Evolutionary conservation across 2,888 invertebrate genomes (phyloP), one percentile per base, ranked within the genome.

Genomic region (Apodemia mormo): DNA sequence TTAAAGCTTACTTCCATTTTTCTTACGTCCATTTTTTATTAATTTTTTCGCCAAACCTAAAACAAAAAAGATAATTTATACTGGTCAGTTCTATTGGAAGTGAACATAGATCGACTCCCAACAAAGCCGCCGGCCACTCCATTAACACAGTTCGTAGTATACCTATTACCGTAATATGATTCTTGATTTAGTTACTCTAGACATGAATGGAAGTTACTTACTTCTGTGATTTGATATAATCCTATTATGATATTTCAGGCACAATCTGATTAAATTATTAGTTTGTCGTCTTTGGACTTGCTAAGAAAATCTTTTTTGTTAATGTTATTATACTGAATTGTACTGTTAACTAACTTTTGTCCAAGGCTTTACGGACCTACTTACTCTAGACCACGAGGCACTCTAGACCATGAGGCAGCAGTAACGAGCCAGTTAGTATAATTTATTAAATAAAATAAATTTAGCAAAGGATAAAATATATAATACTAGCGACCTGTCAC

Each of bases 121-220:
- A 61, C 37, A 33, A 37, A 61, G 61, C 61, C 61, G 14, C 14
- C 61, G 37, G 61, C 33, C 14, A 61, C 33, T 33, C 33, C 61
- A 33, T 61, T 61, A 61, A 33, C 37, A 37, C 14, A 22, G 58
- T 30, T 40, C 40, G 6, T 5, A 40, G 40, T 40, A 40, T 22
- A 22, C 22, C 22, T 40, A 40, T 40, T 30, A 30, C 58, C n/a
- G 6, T 61, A 61, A 33, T 61, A 14, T 61, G 61, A 61, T 33
- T 61, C 30, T 33, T 61, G 61, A 33, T 61, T 61, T 37, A 12
- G 37, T 61, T 61, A 61, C 61, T 61, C 30, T 37, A 61, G 61
- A 61, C 61, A 14, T 61, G 33, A 14, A 61, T 33, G 12, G 61
- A 61, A 61, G 33, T 33, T 33, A 14, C 61, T 61, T 61, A 37